Evolutionary conservation across 2,113 vertebrate genomes (phyloP).

Genomic region (Microcebus tavaratra): DNA sequence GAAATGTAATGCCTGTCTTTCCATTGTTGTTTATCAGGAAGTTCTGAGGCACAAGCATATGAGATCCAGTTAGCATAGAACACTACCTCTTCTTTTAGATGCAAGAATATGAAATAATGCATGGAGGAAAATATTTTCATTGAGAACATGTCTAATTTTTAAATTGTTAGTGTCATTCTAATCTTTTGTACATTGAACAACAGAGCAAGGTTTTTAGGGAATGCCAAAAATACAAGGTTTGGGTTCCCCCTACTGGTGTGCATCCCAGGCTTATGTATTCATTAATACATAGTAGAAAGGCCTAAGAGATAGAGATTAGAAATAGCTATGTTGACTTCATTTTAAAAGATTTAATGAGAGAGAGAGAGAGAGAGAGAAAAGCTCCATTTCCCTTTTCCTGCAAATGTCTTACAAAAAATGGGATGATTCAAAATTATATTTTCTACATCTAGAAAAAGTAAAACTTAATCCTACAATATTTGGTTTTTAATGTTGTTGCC

Average conservation of each 20-base stretch:
- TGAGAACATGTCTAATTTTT: constrained; percentile 43
- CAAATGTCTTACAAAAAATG: not conserved
- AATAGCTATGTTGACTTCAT: not conserved
- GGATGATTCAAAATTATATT: constrained; percentile 52
- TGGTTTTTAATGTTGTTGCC: constrained; percentile 19
- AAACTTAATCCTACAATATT: constrained; percentile 43
- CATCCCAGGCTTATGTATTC: not conserved
- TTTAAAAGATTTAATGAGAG: not conserved
- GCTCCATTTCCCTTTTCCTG: not conserved
- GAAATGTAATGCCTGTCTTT: constrained; percentile 77
- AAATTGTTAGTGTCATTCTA: constrained; percentile 41
- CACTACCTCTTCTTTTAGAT: constrained; percentile 12
- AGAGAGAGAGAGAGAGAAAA: not conserved
- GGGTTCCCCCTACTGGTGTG: constrained; percentile 85
- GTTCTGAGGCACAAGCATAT: constrained; percentile 29
- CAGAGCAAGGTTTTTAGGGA: not conserved
- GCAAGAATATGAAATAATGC: constrained; percentile 34
- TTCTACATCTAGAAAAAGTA: constrained; percentile 35
- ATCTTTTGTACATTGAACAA: not conserved
- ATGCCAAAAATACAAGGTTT: constrained; percentile 68
- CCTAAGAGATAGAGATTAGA: not conserved
- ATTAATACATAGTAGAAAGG: not conserved
- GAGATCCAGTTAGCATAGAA: constrained; percentile 48
- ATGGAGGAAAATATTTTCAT: not conserved
- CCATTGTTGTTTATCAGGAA: constrained; percentile 76